These are phyloP conservation scores for Drosophila mimica DNA, from an alignment of 2,888 invertebrate species.

Conservation along the genomic window DNA sequence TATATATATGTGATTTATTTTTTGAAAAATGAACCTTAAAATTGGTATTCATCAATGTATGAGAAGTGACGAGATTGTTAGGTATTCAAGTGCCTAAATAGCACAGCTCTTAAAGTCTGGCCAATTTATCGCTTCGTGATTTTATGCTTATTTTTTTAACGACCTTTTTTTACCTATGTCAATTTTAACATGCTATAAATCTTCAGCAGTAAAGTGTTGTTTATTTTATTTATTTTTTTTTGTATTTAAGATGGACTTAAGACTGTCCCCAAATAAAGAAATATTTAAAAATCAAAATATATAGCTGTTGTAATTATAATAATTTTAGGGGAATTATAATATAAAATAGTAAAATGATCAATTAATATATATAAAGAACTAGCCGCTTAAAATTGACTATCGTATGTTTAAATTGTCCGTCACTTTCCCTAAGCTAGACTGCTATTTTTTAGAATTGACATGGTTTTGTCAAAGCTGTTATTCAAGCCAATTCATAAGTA, in stretches of 20 bases:
- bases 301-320: background rate
- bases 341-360: background rate
- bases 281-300: background rate
- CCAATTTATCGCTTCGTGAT: slow-evolving; percentile 3
- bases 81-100: background rate
- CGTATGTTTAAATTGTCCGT: background rate
- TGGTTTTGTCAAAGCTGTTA: background rate
- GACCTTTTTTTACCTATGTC: slow-evolving; percentile 4
- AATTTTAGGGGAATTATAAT: background rate
- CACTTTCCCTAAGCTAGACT: no score
- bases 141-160: background rate
- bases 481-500: background rate
- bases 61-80: background rate
- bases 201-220: background rate
- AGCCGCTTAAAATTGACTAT: background rate
- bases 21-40: slow-evolving; percentile 3
- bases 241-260: background rate
- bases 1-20: background rate
- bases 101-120: background rate
- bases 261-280: background rate
- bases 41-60: background rate
- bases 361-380: background rate
- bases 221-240: background rate
- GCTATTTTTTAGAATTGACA: background rate
- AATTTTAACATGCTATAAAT: background rate